phyloP scores from a whole-genome alignment of 2,113 vertebrate species.

The Protobothrops flavoviridis region DNA sequence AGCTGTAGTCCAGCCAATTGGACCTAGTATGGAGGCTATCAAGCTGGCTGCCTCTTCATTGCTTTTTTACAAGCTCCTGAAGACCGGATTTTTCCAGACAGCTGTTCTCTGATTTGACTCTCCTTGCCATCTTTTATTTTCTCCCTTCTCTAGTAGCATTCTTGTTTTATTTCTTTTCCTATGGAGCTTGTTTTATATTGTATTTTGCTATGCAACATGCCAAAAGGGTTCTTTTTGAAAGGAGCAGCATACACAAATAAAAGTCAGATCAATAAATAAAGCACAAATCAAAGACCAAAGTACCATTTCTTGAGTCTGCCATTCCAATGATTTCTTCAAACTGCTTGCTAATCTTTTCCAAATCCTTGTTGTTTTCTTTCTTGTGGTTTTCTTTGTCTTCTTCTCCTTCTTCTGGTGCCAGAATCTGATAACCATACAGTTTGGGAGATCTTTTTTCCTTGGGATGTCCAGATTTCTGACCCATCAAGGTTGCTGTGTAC shows the following conservation, averaged over 20 bases:
- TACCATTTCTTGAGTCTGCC: constrained; percentile 64
- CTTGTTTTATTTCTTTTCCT: neutral
- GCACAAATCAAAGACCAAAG: neutral
- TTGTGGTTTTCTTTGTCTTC: neutral
- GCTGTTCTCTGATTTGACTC: neutral
- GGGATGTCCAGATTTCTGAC: constrained; percentile 29
- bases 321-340: constrained; percentile 4
- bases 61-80: neutral
- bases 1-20: neutral
- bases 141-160: neutral
- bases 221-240: neutral
- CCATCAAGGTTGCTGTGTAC: constrained; percentile 25
- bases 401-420: constrained; percentile 13
- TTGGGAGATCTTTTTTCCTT: constrained; percentile 5
- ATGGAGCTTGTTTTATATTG: neutral
- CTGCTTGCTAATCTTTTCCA: constrained; percentile 22
- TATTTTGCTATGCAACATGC: neutral
- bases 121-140: neutral
- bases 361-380: neutral
- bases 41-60: neutral
- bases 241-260: neutral
- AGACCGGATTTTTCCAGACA: neutral
- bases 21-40: neutral
- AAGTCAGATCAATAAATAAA: neutral
- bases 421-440: neutral